phyloP scores from a whole-genome alignment of 2,113 vertebrate genomes.

The Pomatostomus ruficeps region DNA sequence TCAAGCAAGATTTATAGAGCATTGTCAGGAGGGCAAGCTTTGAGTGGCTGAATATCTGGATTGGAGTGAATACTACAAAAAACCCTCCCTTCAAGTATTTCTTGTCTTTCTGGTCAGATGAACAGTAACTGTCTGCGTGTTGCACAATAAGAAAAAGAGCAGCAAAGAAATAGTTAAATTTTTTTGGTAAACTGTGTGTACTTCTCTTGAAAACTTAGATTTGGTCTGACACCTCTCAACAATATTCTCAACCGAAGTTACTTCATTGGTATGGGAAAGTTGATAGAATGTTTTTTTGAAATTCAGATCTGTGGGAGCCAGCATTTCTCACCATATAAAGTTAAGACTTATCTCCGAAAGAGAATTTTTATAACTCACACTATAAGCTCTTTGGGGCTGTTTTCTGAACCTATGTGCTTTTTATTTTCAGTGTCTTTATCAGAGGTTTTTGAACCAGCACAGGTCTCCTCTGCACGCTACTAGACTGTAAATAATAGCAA shows the following conservation, averaged over 20 bases:
- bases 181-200: background rate
- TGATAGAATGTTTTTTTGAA: background rate
- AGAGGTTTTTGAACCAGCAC: conserved; percentile 12
- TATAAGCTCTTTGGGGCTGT: conserved; percentile 23
- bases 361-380: background rate
- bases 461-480: background rate
- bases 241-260: background rate
- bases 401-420: background rate
- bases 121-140: background rate
- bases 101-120: background rate
- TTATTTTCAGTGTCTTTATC: conserved; percentile 7
- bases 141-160: background rate
- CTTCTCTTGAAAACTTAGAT: background rate
- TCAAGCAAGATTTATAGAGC: background rate
- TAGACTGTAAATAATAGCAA: conserved; percentile 27
- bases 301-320: background rate
- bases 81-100: background rate
- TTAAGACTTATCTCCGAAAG: conserved; percentile 9
- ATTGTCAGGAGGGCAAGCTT: background rate
- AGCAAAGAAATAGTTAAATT: background rate
- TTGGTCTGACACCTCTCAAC: background rate
- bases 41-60: background rate
- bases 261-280: background rate
- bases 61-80: background rate
- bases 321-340: background rate